A percentile compares a stretch with the other conserved stretches of the same genome.
Evolutionary conservation across 2,113 vertebrate species (phyloP).

Genomic region (Phylloscopus trochiloides): DNA sequence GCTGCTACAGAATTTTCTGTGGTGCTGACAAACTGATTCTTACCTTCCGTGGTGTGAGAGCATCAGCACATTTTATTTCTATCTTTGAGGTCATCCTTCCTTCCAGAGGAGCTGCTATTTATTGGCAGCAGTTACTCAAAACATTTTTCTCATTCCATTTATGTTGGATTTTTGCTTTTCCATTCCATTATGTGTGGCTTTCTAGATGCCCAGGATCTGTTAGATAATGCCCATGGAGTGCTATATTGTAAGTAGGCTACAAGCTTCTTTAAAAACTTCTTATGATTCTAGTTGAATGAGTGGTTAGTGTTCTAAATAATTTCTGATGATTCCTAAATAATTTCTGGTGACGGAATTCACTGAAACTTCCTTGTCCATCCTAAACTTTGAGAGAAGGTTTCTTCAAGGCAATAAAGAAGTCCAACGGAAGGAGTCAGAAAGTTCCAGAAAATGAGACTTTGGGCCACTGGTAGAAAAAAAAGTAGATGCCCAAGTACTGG

Average conservation of each 20-base stretch:
- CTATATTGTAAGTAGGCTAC: background rate
- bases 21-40: slow-evolving; percentile 4
- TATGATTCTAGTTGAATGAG: background rate
- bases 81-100: background rate
- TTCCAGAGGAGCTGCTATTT: background rate
- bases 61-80: slow-evolving; percentile 30
- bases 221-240: background rate
- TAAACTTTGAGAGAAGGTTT: background rate
- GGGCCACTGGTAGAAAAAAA: background rate
- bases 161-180: background rate
- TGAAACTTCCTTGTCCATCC: background rate
- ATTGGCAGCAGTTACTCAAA: background rate
- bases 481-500: background rate
- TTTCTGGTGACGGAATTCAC: background rate
- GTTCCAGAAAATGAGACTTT: background rate
- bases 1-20: background rate
- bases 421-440: background rate
- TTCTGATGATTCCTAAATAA: background rate
- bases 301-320: background rate
- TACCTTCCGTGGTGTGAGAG: background rate
- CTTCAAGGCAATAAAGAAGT: background rate
- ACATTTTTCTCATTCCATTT: background rate
- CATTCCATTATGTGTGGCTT: background rate
- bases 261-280: background rate
- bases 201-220: background rate